Evolutionary conservation across 2,888 invertebrate genomes (phyloP), one percentile per base, ranked within the genome.

Genomic region (Andricus quercusramuli): DNA sequence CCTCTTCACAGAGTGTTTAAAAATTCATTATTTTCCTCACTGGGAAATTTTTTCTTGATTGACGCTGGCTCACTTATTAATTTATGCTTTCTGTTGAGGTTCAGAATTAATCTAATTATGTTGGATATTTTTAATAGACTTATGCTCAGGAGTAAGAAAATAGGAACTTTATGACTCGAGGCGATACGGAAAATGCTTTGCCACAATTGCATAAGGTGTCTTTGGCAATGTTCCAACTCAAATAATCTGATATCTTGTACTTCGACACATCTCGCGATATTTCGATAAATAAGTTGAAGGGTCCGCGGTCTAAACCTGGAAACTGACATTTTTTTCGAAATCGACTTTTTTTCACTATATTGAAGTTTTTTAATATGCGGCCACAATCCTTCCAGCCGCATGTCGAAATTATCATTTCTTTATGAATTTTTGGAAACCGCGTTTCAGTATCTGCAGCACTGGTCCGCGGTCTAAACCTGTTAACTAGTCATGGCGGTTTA

Each of bases 91-190:
- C 56, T 17, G 67, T 47, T 67, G 78, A 59, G 62, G 78, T 32
- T 77, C 64, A 78, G 64, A 80, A 82, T 81, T 82, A 81, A 84
- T 84, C 79, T 81, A 78, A 80, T 84, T 80, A 84, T 80, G 81
- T 78, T 82, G 77, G 82, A 81, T 82, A 76, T 77, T 64, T 56
- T 78, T 76, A 79, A 82, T 79, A 79, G 77, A 79, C 79, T 80
- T 32, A 66, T 41, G 22, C n/a, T 68, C 25, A 68, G n/a, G 22
- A 41, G 68, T 22, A 22, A 41, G 41, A 67, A 67, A 67, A 67
- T 67, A 22, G 20, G 22, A 20, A 41, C 15, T 41, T 67, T n/a
- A 8, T n/a, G 9, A 22, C 22, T 67, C 37, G 41, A 41, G 13
- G 37, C 22, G 22, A 68, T 29, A 66, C 25, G 22, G 44, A 47